Percentiles rank a stretch among this genome's conserved stretches.
Evolutionary conservation across 2,888 invertebrate genomes (phyloP).

Genomic region (Caenorhabditis parvicauda): DNA sequence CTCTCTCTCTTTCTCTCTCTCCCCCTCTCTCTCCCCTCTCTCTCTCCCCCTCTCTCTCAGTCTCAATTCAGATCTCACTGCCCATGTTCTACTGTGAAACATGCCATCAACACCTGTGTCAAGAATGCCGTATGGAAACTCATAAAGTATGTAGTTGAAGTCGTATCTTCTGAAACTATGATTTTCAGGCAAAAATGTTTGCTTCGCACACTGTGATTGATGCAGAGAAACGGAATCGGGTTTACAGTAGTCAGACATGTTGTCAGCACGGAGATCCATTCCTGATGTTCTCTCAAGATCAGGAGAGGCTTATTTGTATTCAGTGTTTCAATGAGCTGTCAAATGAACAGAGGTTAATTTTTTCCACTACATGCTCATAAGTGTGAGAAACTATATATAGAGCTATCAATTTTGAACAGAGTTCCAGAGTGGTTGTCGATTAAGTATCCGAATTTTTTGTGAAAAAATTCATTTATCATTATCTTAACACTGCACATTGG

Average conservation of each 20-base stretch:
- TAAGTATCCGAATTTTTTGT: too few relatives aligned
- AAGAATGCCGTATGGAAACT: slow-evolving; percentile 73
- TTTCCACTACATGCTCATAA: too few relatives aligned
- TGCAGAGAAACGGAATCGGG: slow-evolving; percentile 67
- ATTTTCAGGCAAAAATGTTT: slow-evolving; percentile 79
- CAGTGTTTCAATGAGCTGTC: slow-evolving; percentile 74
- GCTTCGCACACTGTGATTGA: slow-evolving; percentile 74
- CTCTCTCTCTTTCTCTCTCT: too few relatives aligned
- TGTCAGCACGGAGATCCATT: slow-evolving; percentile 74
- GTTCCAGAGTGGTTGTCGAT: too few relatives aligned
- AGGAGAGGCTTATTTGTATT: slow-evolving; percentile 75
- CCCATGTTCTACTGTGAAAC: slow-evolving; percentile 80
- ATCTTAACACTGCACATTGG: too few relatives aligned
- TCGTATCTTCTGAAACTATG: too few relatives aligned
- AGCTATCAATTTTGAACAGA: too few relatives aligned
- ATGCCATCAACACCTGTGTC: slow-evolving; percentile 76
- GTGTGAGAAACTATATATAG: too few relatives aligned
- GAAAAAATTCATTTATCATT: too few relatives aligned
- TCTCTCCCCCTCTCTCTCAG: too few relatives aligned
- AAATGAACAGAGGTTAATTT: slow-evolving; percentile 42
- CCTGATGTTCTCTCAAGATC: slow-evolving; percentile 75
- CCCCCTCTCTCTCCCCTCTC: too few relatives aligned
- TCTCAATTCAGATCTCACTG: slow-evolving; percentile 57
- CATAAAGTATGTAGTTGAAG: too few relatives aligned
- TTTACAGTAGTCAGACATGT: slow-evolving; percentile 66